Evolutionary conservation across 2,113 vertebrate genomes (phyloP).

Genomic region (Phasianus colchicus): DNA sequence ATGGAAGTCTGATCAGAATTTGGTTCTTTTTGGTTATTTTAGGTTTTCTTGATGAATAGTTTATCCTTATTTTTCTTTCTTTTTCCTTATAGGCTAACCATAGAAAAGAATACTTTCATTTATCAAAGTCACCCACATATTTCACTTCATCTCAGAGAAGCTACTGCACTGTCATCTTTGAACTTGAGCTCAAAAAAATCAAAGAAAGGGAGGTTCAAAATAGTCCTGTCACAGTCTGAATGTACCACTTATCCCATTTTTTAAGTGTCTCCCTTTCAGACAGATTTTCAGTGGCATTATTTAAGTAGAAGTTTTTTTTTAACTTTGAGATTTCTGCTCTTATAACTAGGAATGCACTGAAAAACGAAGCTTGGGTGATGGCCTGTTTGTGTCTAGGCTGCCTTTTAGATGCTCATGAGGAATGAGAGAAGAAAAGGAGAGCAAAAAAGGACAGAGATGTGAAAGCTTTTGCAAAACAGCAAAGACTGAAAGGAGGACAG

Average conservation of each 20-base stretch:
- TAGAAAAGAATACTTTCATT: constrained; percentile 28
- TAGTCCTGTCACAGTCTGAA: not conserved
- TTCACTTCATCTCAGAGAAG: constrained; percentile 2
- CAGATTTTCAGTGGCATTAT: not conserved
- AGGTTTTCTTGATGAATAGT: not conserved
- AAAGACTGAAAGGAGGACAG: not conserved
- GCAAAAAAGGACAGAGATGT: not conserved
- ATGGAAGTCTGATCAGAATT: not conserved
- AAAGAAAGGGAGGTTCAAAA: constrained; percentile 8
- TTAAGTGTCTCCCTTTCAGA: constrained; percentile 8
- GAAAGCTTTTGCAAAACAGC: not conserved
- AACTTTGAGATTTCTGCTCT: not conserved
- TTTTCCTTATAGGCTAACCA: not conserved
- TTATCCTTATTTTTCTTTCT: not conserved
- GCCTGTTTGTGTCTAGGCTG: not conserved
- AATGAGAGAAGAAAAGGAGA: not conserved
- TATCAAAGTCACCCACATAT: constrained; percentile 5
- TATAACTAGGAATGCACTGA: not conserved
- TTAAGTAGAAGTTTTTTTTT: not conserved
- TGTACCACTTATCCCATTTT: constrained; percentile 1
- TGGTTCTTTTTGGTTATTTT: not conserved
- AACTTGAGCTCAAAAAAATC: constrained; percentile 8
- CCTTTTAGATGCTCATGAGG: not conserved
- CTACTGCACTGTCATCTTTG: constrained; percentile 6
- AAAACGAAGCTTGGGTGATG: not conserved